Percentiles rank a stretch among this genome's conserved stretches.
Evolutionary conservation across 2,888 invertebrate genomes (phyloP).

Genomic region (Tinea trinotella): DNA sequence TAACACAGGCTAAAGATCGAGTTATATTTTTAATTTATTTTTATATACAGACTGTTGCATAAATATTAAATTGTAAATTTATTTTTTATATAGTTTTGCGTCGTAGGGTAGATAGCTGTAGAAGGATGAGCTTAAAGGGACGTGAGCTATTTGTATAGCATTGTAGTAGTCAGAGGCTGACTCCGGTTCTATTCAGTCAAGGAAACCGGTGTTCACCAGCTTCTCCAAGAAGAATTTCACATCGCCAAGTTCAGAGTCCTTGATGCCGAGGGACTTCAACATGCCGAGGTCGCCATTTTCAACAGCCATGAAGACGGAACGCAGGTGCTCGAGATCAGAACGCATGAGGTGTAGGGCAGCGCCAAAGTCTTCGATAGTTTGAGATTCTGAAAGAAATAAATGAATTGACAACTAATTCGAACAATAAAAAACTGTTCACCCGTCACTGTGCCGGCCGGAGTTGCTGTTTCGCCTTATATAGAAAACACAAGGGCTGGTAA

Average conservation of each 20-base stretch:
- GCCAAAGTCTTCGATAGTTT: constrained; percentile 95
- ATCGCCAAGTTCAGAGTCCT: constrained; percentile 94
- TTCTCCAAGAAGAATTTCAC: constrained; percentile 97
- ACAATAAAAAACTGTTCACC: too few relatives aligned
- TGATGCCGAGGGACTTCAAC: constrained; percentile 94
- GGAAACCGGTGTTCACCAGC: constrained; percentile 94
- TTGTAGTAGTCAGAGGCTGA: constrained; percentile 81
- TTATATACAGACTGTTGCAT: too few relatives aligned
- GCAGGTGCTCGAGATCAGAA: constrained; percentile 91
- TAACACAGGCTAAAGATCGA: too few relatives aligned
- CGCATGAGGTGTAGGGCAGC: constrained; percentile 89
- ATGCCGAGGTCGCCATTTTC: constrained; percentile 95
- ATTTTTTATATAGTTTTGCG: constrained; percentile 60
- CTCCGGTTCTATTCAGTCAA: constrained; percentile 88
- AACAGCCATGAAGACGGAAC: constrained; percentile 95
- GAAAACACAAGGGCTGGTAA: too few relatives aligned
- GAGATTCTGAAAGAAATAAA: constrained; percentile 79
- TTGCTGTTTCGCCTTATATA: too few relatives aligned
- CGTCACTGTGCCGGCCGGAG: too few relatives aligned
- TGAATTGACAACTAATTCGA: too few relatives aligned
- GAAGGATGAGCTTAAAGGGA: constrained; percentile 80
- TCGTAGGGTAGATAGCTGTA: constrained; percentile 78
- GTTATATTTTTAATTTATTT: too few relatives aligned
- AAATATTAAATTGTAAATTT: constrained; percentile 23
- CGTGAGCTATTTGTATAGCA: constrained; percentile 71